These are phyloP conservation scores for Caenorhabditis uteleia DNA, from an alignment of 2,888 invertebrate species.

Conservation along the genomic window DNA sequence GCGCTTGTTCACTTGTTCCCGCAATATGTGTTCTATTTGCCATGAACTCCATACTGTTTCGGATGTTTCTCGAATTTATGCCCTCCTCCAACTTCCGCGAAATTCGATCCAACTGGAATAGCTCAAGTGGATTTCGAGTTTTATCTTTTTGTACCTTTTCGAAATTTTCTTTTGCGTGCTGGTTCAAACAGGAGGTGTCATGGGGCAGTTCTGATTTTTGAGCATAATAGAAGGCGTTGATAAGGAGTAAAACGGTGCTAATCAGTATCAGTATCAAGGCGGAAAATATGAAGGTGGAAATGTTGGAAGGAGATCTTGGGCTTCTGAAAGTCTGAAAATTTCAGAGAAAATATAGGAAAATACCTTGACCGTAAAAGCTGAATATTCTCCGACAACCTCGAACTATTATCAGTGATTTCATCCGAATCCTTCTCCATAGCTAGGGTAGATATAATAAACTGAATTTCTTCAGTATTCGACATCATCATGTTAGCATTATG, in stretches of 20 bases:
- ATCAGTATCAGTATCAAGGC: background rate
- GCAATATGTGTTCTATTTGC: slow-evolving; percentile 58
- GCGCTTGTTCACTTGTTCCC: slow-evolving; percentile 59
- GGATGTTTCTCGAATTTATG: background rate
- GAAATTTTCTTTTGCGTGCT: background rate
- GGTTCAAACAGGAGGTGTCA: background rate
- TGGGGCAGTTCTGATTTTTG: background rate
- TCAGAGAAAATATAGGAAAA: background rate
- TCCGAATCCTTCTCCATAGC: too few relatives aligned
- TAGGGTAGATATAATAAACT: too few relatives aligned
- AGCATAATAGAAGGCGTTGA: slow-evolving; percentile 1
- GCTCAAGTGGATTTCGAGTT: background rate
- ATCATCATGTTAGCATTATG: too few relatives aligned
- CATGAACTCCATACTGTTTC: slow-evolving; percentile 52
- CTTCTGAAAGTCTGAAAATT: background rate
- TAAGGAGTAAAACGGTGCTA: background rate
- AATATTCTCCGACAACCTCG: slow-evolving; percentile 3
- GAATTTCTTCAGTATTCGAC: too few relatives aligned
- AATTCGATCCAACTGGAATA: background rate
- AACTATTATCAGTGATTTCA: slow-evolving; percentile 1
- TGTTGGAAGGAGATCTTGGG: background rate
- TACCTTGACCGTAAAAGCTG: slow-evolving; percentile 1
- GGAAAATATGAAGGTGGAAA: background rate
- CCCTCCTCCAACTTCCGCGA: background rate
- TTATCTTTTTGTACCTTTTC: background rate